phyloP scores from a whole-genome alignment of 1,140 invertebrate species.

The Parasteatoda tepidariorum region DNA sequence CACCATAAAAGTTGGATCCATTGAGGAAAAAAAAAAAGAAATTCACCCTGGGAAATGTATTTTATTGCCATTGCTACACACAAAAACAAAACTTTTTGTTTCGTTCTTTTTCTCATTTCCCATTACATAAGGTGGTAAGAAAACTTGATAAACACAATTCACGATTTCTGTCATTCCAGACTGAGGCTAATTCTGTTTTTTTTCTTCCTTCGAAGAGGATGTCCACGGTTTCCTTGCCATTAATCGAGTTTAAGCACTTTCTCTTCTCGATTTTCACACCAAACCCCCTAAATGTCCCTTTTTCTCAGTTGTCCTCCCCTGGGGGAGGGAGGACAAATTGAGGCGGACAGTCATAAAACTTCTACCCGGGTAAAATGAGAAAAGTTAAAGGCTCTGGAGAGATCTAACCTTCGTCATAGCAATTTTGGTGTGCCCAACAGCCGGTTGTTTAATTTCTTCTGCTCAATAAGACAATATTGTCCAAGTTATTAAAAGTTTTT shows the following conservation, averaged over 20 bases:
- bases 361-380: constrained; percentile 26
- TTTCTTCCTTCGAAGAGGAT: background rate
- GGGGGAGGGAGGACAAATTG: constrained; percentile 33
- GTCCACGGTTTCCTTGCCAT: constrained; percentile 10
- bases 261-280: background rate
- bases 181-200: constrained; percentile 2
- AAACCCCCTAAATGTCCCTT: background rate
- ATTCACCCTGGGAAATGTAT: background rate
- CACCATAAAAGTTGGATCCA: background rate
- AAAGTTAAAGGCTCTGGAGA: constrained; percentile 13
- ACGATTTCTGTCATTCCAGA: background rate
- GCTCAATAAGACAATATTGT: background rate
- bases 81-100: background rate
- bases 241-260: constrained; percentile 45
- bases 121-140: background rate
- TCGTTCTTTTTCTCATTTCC: background rate
- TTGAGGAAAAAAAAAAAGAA: background rate
- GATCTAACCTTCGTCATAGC: background rate
- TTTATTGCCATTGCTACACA: background rate
- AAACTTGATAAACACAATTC: constrained; percentile 27
- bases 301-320: background rate
- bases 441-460: background rate
- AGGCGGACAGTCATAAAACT: constrained; percentile 43
- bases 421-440: background rate
- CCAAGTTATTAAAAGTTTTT: background rate